Base-by-base conservation (phyloP, 2,113 vertebrate species). In the Otolemur garnettii region DNA sequence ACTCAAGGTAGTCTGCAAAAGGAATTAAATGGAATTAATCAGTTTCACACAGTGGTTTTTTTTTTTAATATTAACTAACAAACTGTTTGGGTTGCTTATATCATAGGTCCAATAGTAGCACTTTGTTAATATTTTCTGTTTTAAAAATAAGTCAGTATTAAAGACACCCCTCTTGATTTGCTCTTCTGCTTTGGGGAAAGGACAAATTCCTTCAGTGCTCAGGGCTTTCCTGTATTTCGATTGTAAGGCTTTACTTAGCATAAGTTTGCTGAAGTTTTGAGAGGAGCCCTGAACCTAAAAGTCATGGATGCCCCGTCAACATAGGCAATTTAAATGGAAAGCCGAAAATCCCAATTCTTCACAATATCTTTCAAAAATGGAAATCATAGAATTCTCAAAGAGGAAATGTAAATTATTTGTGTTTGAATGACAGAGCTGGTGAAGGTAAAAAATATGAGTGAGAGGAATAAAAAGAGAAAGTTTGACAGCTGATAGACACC, bases 281-380 rank as follows among this genome's bases (percentile, higher is more conserved):
- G 91, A 50, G 83, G 42, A 15, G 62, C 28, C 57, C 59, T 91
- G 45, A 93, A 64, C 69, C 33, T 87, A 88, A 95, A 92, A 87
- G 28, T 22, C 68, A 60, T 3, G 55, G 9, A 9, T 74, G 53
- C 42, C 35, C 30, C 87, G 69, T 35, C 50, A 96, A 72, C 2
- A 66, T 1, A 75, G 71, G 33, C 95, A 50, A 92, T 96, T 28
- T 55, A 85, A 78, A 79, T 28, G 59, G 79, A 90, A 95, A 98
- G 89, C 4, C 92, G 38, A 30, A 19, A 55, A 81, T 92, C 78
- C 42, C 53, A 59, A 2, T 38, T 3, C 13, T 75, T 91, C 42
- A 33, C 26, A 68, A 78, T 97, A 93, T 71, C 57, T 83, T 38
- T 97, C 17, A 80, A 87, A 93, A 93, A 69, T 0, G 55, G 33